Evolutionary conservation across 2,888 invertebrate genomes (phyloP), one percentile per base, ranked within the genome.

Genomic region (Agriotes lineatus): DNA sequence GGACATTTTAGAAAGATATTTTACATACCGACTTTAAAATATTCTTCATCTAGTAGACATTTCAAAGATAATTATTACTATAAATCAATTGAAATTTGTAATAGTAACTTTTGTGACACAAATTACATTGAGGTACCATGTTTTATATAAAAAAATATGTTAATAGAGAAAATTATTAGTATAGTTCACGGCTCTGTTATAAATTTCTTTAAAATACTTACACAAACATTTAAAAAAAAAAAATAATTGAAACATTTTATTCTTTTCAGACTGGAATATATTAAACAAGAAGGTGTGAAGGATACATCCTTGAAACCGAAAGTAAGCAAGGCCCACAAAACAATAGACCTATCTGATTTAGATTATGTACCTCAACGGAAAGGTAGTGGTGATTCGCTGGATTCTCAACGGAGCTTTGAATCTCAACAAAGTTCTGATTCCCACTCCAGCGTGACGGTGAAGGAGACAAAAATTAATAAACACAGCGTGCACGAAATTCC

Each of bases 301-400:
- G 73, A 83, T 75, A 61, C 85, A 79, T 72, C 82, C 22, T 72
- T 81, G 22, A 83, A 83, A 67, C 80, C 83, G 7, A 80, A 76
- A 79, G 81, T 81, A 18, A 79, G 73, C 54, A 82, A 81, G 74
- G 68, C 79, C 70, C 77, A 84, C 78, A 79, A 85, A 81, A 80
- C 82, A 68, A 72, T 81, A 69, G 77, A 80, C 77, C 75, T 80
- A 75, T 77, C 80, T 65, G 80, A 85, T 64, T 74, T 81, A 42
- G 81, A 82, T 56, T 82, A 80, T 61, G 70, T 75, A 1, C 80
- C 82, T 1, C 84, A 85, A 59, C 81, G 87, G 30, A 88, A 88
- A 77, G 87, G 87, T 25, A 88, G 88, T 69, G 83, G 86, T 44
- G 88, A 88, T 73, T 88, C 87, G 37, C 79, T 88, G 48, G 85